Evolutionary conservation across 2,113 vertebrate genomes (phyloP).

Genomic region (Naja naja): DNA sequence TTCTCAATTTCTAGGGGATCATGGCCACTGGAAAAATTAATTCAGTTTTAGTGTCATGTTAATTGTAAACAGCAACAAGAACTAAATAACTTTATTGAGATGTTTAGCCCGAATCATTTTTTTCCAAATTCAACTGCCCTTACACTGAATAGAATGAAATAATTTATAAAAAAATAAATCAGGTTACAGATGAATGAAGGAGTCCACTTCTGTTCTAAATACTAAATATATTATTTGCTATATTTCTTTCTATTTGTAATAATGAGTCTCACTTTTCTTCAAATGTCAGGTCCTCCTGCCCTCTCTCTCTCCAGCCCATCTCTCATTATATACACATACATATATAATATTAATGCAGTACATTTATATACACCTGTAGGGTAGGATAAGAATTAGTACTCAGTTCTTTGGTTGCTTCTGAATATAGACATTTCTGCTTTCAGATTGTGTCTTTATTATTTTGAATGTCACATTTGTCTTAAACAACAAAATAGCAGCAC

Average conservation of each 20-base stretch:
- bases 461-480: not conserved
- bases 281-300: not conserved
- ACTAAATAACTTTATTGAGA: not conserved
- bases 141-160: too few relatives aligned
- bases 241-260: not conserved
- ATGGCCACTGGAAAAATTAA: not conserved
- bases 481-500: not conserved
- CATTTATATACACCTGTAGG: not conserved
- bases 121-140: not conserved
- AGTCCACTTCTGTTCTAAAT: not conserved
- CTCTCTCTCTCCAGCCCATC: not conserved
- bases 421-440: not conserved
- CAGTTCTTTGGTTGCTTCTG: not conserved
- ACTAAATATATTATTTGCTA: not conserved
- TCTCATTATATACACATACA: not conserved
- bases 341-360: not conserved
- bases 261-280: not conserved
- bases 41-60: constrained; percentile 24
- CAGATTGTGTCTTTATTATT: not conserved
- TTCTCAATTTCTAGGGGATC: constrained; percentile 23
- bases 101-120: not conserved
- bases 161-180: constrained; percentile 23
- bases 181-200: constrained; percentile 9
- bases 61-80: constrained; percentile 33
- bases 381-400: not conserved